Evolutionary conservation across 2,888 invertebrate genomes (phyloP).

Genomic region (Apoda limacodes): DNA sequence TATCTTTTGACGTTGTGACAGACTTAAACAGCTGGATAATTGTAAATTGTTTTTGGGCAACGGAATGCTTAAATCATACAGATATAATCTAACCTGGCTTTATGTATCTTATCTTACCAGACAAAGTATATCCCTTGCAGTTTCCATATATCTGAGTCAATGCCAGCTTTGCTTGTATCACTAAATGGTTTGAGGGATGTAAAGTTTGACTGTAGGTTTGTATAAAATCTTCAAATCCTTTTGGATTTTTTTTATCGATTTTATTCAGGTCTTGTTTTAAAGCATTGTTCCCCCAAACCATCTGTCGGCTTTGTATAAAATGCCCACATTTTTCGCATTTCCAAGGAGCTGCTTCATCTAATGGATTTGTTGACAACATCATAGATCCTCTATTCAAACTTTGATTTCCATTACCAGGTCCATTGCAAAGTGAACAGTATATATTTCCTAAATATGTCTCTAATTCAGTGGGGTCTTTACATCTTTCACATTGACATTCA

Average conservation of each 20-base stretch:
- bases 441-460: constrained; percentile 74
- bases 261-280: constrained; percentile 69
- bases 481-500: constrained; percentile 75
- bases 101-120: constrained; percentile 62
- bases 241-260: constrained; percentile 63
- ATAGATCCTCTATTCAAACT: constrained; percentile 42
- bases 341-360: constrained; percentile 72
- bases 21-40: too few relatives aligned
- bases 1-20: too few relatives aligned
- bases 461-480: constrained; percentile 77
- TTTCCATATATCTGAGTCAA: constrained; percentile 77
- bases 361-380: constrained; percentile 71
- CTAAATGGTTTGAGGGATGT: constrained; percentile 75
- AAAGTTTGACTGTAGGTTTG: constrained; percentile 72
- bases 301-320: constrained; percentile 66
- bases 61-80: too few relatives aligned
- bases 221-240: constrained; percentile 72
- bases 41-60: too few relatives aligned
- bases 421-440: constrained; percentile 72
- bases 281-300: constrained; percentile 72
- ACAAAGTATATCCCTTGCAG: constrained; percentile 61
- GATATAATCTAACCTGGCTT: neutral
- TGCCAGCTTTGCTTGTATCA: constrained; percentile 76
- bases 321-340: constrained; percentile 74
- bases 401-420: constrained; percentile 34